Evolutionary conservation across 2,888 invertebrate genomes (phyloP), one percentile per base, ranked within the genome.

Genomic region (Coenonympha arcania): DNA sequence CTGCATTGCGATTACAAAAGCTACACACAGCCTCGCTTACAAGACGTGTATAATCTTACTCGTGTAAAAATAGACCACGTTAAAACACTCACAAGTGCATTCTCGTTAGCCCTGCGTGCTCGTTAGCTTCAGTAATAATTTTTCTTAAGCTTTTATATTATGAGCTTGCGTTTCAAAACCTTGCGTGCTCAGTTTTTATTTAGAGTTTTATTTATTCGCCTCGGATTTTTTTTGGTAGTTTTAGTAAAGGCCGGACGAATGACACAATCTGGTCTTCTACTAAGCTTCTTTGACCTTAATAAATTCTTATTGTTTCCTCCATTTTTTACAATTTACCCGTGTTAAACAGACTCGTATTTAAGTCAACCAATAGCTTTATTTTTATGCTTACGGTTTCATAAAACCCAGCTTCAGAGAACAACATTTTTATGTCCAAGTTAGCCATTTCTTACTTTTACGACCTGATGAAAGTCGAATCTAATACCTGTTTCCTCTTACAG

Each of bases 1-100:
- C 66, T 62, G 59, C 70, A 69, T 78, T 76, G 77, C 55, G 50
- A 56, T 61, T 58, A 60, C 60, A 64, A 56, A 59, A 57, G 58
- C 55, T 31, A 56, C 26, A 41, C 22, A 28, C 19, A 39, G 20
- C 40, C 11, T 48, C 16, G 36, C 31, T 22, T 49, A n/a, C n/a
- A n/a, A n/a, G n/a, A n/a, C n/a, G n/a, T n/a, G n/a, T n/a, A 22
- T 43, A 49, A 30, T 41, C 22, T 43, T 36, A 49, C 41, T 26
- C 22, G 31, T 44, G 36, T 37, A 45, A 37, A 37, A 45, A 45
- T 45, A 45, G 43, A 44, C 22, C 24, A 24, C 33, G 20, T 24
- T 33, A 8, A 33, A 44, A 20, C 22, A 44, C 44, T 24, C 44
- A n/a, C 33, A 24, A 31, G 33, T 22, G 33, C 43, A n/a, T 34